Base-by-base conservation (phyloP, 2,113 vertebrate genomes). In the Catagonus wagneri region DNA sequence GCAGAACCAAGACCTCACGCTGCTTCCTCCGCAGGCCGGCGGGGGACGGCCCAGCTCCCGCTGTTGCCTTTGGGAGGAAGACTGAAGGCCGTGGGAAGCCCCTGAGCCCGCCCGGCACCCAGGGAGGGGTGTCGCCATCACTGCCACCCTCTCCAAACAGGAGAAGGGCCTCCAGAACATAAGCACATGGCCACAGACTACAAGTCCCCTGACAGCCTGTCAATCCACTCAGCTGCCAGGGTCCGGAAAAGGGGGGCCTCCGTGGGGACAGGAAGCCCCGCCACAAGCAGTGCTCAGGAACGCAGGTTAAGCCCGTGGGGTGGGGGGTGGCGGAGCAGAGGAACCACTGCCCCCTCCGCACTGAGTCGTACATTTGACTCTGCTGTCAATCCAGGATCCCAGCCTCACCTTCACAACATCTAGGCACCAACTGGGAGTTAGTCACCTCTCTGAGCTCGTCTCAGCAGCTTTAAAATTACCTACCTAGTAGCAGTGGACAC, bases 1-100 rank as follows among this genome's bases (percentile, higher is more conserved):
- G 89, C 84, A 25, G 9, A 3, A 0, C 14, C 0, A 0, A 1
- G 44, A 1, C 27, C 0, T 0, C 22, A 1, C 2, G 5, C 0
- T 9, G 7, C 69, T 0, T 32, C 36, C 52, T 17, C 65, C 54
- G 66, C 22, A 13, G 17, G 75, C 39, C 3, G 0, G 68, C 3
- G 1, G 39, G 7, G n/a, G n/a, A n/a, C n/a, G 8, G 44, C 54
- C 16, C 54, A 4, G 54, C 54, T 56, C 61, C 25, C n/a, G n/a
- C n/a, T n/a, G n/a, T n/a, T n/a, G n/a, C n/a, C n/a, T n/a, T n/a
- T n/a, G n/a, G n/a, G n/a, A n/a, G n/a, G n/a, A n/a, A 66, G 36
- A 12, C 32, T 66, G 14, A 6, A 6, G 17, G 60, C 4, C 9
- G 0, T 0, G 6, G 0, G 90, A 52, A 1, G 14, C 7, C 0